Percentiles rank a stretch among this genome's conserved stretches.
Evolutionary conservation across 2,113 vertebrate species (phyloP).

Genomic region (Mormoops blainvillei): DNA sequence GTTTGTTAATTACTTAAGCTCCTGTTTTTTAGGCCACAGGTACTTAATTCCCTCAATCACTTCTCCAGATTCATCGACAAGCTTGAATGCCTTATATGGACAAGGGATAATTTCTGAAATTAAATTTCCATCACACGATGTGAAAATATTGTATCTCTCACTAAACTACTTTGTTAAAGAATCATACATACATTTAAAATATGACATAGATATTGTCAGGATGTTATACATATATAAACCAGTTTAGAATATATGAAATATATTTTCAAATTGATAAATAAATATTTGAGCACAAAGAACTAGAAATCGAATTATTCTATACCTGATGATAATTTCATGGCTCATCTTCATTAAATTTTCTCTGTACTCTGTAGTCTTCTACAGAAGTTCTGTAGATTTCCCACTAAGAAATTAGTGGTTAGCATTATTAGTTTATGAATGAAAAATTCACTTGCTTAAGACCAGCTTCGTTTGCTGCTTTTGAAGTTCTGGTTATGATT

Average conservation of each 20-base stretch:
- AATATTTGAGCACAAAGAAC: background rate
- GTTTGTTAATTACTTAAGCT: background rate
- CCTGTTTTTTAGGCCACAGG: background rate
- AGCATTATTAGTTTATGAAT: background rate
- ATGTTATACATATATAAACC: background rate
- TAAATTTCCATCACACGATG: background rate
- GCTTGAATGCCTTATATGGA: background rate
- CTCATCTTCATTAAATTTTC: background rate
- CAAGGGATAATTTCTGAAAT: background rate
- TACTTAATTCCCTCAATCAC: background rate
- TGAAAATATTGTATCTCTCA: background rate
- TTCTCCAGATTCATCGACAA: background rate
- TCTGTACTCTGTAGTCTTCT: background rate
- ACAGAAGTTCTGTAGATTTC: background rate
- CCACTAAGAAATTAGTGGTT: background rate
- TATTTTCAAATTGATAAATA: background rate
- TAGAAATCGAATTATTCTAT: background rate
- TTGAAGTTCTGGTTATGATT: background rate
- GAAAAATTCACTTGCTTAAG: background rate
- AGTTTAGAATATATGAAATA: background rate
- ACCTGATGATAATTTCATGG: background rate
- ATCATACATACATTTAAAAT: background rate
- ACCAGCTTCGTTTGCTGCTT: background rate
- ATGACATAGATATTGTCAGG: background rate
- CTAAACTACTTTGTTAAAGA: background rate